Percentiles rank a stretch among this genome's conserved stretches.
phyloP scores from a whole-genome alignment of 2,888 invertebrate genomes.

The Agriotes lineatus region DNA sequence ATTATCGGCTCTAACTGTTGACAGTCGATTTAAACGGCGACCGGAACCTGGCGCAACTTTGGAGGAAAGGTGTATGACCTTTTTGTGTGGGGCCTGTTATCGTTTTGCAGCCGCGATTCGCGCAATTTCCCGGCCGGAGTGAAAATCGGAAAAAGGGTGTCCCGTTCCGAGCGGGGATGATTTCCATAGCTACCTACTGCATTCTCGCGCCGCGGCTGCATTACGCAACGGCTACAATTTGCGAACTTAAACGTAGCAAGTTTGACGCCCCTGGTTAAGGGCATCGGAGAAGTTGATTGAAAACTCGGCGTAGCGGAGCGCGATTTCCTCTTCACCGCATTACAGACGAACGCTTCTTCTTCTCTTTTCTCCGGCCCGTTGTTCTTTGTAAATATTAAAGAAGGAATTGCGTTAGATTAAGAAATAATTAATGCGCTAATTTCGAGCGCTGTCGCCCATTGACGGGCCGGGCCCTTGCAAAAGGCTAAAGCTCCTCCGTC shows the following conservation, averaged over 20 bases:
- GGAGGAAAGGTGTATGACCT: constrained; percentile 14
- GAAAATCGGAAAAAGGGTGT: constrained; percentile 6
- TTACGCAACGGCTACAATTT: constrained; percentile 31
- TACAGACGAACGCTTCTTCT: constrained; percentile 57
- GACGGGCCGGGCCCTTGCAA: too few relatives aligned
- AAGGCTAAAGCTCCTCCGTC: too few relatives aligned
- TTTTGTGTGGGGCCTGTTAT: constrained; percentile 18
- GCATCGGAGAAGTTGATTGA: constrained; percentile 65
- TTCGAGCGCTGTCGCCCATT: too few relatives aligned
- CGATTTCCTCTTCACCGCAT: constrained; percentile 57
- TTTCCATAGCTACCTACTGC: constrained; percentile 8
- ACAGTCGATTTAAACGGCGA: constrained; percentile 24
- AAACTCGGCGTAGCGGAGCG: constrained; percentile 63
- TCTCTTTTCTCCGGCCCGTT: constrained; percentile 40
- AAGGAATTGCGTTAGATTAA: constrained; percentile 11
- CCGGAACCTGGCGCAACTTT: constrained; percentile 14
- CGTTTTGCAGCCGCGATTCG: constrained; percentile 16
- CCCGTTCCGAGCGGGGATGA: constrained; percentile 1
- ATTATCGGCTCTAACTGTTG: constrained; percentile 41
- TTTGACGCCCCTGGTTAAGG: constrained; percentile 58
- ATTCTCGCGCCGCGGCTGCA: constrained; percentile 9
- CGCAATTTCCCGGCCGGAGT: constrained; percentile 13
- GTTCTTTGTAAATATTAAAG: constrained; percentile 38
- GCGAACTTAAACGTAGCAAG: constrained; percentile 36
- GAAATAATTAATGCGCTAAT: constrained; percentile 31